Base-by-base conservation (phyloP, 2,113 vertebrate genomes). In the Mohoua ochrocephala region DNA sequence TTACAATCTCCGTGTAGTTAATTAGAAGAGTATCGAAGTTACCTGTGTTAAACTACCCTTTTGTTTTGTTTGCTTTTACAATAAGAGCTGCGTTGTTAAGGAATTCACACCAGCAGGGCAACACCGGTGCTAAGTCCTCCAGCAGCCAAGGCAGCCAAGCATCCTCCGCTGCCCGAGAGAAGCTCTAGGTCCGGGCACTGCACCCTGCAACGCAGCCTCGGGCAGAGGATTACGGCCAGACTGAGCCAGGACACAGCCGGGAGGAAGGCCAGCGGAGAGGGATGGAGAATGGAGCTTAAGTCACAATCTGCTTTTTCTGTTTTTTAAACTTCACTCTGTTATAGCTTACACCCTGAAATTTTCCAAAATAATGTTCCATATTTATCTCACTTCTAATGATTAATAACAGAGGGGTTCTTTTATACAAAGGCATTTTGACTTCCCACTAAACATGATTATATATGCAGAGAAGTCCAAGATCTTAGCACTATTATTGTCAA, bases 231-330 rank as follows among this genome's bases (percentile, higher is more conserved):
- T 5, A 26, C 0, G 52, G 41, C 22, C 61, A 75, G 21, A 15
- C 14, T 10, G 53, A 89, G 28, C 15, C 39, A 28, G 56, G 57
- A 30, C 30, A 71, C 31, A 26, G 83, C 20, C 35, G 65, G 37
- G 13, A 59, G 13, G 10, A 35, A 53, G 39, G 22, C 6, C 1
- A 3, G 20, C 16, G 3, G 3, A 7, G 7, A 7, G 9, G 4
- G 20, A 52, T 1, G 2, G 15, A 82, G 6, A 88, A 83, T 2
- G 13, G 92, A 74, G 28, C 13, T 52, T 28, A 65, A 67, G n/a
- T 26, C 52, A 42, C 26, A 30, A 26, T 27, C 67, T 33, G 13
- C 24, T 61, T 41, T 63, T 61, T 59, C 41, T 74, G 6, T 13
- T 74, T 85, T 74, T 45, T 26, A 13, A 31, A 75, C 9, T 54